Evolutionary conservation across 37 sponge, comb jelly and placozoan species (phyloP), one percentile per base, ranked within the genome.

Genomic region (Lycopodina hypogea): DNA sequence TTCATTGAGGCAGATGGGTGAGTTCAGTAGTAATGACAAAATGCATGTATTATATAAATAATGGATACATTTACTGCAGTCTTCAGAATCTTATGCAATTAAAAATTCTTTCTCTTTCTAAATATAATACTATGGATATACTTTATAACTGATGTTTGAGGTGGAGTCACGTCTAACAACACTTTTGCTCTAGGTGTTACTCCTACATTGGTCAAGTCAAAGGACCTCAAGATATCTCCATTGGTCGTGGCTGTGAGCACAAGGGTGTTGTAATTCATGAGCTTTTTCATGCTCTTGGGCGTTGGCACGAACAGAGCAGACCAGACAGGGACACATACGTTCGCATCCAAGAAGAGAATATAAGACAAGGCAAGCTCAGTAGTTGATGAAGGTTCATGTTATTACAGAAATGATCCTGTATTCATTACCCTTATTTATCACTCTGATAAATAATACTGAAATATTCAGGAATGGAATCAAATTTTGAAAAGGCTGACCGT

Each of bases 231-330:
- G 66, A 72, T 7, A 85, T 93, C 22, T 93, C 90, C 35, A 89
- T 93, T 81, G 93, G 93, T 12, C 12, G 26, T 22, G 93, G 93
- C 50, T 93, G 93, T 53, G 90, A 89, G 72, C 26, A 26, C 71
- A 60, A 57, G 34, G 93, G 93, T 0, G 81, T 85, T 36, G 93
- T 92, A 23, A 83, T 86, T 18, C 93, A 93, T 63, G 89, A 89
- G 86, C 82, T 89, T 15, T 93, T 89, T 45, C 48, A 45, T 45
- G 48, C 48, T 9, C 48, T 45, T 45, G 48, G 48, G 48, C 48
- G 48, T 12, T 89, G 93, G 93, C 93, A 93, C 56, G 93, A 93
- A 60, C 93, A 93, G 61, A 89, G 93, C 79, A 74, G 93, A 75
- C 87, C 90, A 21, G 93, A 93, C 80, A 82, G 93, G 68, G 93